Base-by-base conservation (phyloP, 2,888 invertebrate species). In the Cistogaster globosa region DNA sequence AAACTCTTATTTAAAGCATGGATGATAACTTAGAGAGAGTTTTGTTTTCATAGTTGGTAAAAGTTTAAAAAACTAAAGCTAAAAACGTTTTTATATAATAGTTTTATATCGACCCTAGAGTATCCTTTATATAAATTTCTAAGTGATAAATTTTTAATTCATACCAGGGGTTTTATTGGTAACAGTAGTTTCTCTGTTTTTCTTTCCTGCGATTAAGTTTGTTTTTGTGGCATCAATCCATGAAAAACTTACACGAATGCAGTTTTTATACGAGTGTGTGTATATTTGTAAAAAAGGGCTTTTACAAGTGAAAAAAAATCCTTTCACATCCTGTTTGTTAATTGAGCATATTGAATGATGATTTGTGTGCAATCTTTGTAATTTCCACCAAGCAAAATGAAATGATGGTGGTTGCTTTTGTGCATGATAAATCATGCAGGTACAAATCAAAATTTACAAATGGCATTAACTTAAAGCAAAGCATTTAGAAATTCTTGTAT, bases 321-420 rank as follows among this genome's bases (percentile, higher is more conserved):
- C 60, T 53, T 63, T 11, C 57, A 48, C 48, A 65, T 71, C 38
- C 65, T 65, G 63, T 72, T 65, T 51, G 55, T 57, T 79, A 78
- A 79, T 79, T 71, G 63, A 36, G 48, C 58, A 58, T 72, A 79
- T 72, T 79, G 79, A 71, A 58, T 65, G 57, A 38, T 71, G 79
- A 79, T 72, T 72, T 79, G 57, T 63, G 65, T 58, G 79, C 79
- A 79, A 72, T 72, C 22, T 26, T 53, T 22, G 68, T 53, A 32
- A 60, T 60, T 60, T 36, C 68, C 36, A 53, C 26, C 36, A 67
- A 14, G 38, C 57, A 58, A 67, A 67, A 38, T 36, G 32, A 65
- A 63, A 42, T 18, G 6, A 53, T 11, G 51, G 51, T 51, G 32
- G 63, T 62, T 62, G 22, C 18, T 53, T 74, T 74, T 38, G 62